Evolutionary conservation across 1,140 invertebrate species (phyloP).

Genomic region (Telenomus remus): DNA sequence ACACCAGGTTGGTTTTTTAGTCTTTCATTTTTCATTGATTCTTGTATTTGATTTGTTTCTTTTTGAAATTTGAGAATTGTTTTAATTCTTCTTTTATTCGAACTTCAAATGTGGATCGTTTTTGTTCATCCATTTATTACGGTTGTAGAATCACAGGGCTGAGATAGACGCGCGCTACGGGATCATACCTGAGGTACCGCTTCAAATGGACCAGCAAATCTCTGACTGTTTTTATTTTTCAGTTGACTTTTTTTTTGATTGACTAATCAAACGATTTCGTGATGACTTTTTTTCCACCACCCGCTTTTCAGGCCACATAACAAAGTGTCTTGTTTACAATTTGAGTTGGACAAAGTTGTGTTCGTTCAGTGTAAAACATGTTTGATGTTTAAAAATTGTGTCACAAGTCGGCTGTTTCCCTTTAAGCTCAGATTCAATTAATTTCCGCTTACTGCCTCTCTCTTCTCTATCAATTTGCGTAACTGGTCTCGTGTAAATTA

Average conservation of each 20-base stretch:
- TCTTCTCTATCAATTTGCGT: slow-evolving; percentile 3
- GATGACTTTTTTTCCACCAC: slow-evolving; percentile 6
- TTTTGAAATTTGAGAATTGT: not conserved
- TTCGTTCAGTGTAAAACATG: not conserved
- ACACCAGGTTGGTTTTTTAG: slow-evolving; percentile 92
- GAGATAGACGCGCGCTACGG: slow-evolving; percentile 95
- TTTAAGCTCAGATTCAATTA: slow-evolving; percentile 10
- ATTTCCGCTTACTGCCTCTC: slow-evolving; percentile 20
- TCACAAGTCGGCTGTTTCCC: slow-evolving; percentile 12
- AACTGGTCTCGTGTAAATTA: slow-evolving; percentile 10
- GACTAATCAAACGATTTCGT: slow-evolving; percentile 49
- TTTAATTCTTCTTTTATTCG: slow-evolving; percentile 5
- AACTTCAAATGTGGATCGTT: not conserved
- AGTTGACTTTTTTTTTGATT: slow-evolving; percentile 13
- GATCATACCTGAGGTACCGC: slow-evolving; percentile 80
- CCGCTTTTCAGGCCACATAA: not conserved
- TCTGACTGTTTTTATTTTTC: slow-evolving; percentile 30
- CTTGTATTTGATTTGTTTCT: not conserved
- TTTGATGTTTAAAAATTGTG: slow-evolving; percentile 2
- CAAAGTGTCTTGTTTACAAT: no score
- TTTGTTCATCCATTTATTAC: slow-evolving; percentile 58
- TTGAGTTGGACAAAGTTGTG: no score
- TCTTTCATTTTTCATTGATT: not conserved
- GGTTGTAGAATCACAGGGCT: slow-evolving; percentile 91
- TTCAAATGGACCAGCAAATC: slow-evolving; percentile 59